These are phyloP conservation scores for Villa cingulata DNA, from an alignment of 2,888 invertebrate genomes.

Conservation along the genomic window DNA sequence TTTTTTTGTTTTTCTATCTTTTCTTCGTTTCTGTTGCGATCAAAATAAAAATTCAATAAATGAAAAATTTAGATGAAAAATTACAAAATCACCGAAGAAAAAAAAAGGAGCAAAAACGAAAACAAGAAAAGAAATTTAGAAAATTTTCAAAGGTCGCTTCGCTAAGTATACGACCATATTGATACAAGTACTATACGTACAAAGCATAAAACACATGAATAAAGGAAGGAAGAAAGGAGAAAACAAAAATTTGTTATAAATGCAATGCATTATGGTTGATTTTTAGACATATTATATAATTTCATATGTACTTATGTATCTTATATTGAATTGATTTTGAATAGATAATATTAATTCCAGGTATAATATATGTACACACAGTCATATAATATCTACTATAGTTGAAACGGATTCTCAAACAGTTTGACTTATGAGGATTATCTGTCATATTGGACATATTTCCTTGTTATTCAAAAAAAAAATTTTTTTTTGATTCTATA, in stretches of 20 bases:
- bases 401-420: slow-evolving; percentile 9
- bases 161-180: no score
- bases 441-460: slow-evolving; percentile 11
- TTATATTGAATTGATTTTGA: no score
- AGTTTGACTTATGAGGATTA: slow-evolving; percentile 12
- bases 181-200: no score
- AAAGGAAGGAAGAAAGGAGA: no score
- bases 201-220: no score
- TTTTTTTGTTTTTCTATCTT: neutral
- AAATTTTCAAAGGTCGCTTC: neutral
- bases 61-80: neutral
- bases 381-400: neutral
- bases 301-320: no score
- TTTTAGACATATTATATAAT: neutral
- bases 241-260: neutral
- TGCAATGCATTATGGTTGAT: neutral
- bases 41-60: neutral
- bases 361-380: neutral
- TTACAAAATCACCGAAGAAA: no score
- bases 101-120: no score
- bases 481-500: no score
- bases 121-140: no score
- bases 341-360: neutral
- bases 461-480: no score
- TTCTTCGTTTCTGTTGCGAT: neutral